Base-by-base conservation (phyloP, 2,797 vertebrate species). In the Argya squamiceps region DNA sequence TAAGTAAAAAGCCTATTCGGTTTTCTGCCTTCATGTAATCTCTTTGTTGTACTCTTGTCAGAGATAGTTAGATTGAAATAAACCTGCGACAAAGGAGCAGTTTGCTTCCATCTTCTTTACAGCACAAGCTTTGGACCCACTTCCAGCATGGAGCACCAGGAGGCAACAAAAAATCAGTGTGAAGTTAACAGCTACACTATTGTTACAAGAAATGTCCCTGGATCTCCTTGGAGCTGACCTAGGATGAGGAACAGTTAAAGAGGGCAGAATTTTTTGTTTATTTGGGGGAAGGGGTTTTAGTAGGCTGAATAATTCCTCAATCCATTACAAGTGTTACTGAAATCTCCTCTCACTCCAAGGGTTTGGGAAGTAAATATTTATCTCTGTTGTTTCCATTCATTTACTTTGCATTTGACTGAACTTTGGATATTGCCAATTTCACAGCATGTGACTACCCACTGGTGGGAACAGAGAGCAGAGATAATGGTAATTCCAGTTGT, bases 361-460 rank as follows among this genome's bases (percentile, higher is more conserved):
- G 55, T 84, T 91, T 91, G 81, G 55, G 71, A 94, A 78, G 39
- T 15, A 96, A 94, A 89, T 93, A 88, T 65, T 93, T 94, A 41
- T 75, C 37, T 84, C 15, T 58, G 6, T 75, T 89, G 53, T 88
- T 96, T 91, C 92, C 32, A 58, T 81, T 88, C 26, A n/a, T 77
- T 94, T 91, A 52, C 26, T 93, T 86, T 75, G 53, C 53, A 81
- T 93, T 91, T 95, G 82, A 73, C 55, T 88, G 91, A 95, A 85
- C 37, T 94, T 91, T 69, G 46, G 44, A 52, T 89, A 92, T 80
- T 93, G 62, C 53, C 34, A 78, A 62, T 95, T 96, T 93, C 76
- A 89, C 59, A 88, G 75, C 18, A 81, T 58, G 56, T 80, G 20
- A 53, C n/a, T 71, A 58, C 7, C 13, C 21, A 2, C 27, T 75